Evolutionary conservation across 1,140 invertebrate species (phyloP).

Genomic region (Paralvinella palmiformis): DNA sequence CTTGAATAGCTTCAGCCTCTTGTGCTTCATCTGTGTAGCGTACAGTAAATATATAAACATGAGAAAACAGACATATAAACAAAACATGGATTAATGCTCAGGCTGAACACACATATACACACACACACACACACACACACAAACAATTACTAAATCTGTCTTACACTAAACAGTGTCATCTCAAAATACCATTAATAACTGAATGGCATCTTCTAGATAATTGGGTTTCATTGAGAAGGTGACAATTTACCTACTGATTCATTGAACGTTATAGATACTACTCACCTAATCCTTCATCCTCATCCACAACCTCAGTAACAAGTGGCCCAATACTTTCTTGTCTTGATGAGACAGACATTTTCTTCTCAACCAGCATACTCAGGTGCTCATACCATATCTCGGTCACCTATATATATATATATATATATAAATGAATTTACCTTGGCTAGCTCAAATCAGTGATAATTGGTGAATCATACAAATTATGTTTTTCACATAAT

Average conservation of each 20-base stretch:
- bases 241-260: background rate
- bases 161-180: no score
- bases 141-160: no score
- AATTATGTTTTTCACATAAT: no score
- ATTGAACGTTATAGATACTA: background rate
- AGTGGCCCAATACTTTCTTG: background rate
- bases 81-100: no score
- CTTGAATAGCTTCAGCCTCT: conserved; percentile 47
- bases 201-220: no score
- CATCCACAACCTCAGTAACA: background rate
- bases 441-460: no score
- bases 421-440: no score
- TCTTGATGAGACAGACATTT: background rate
- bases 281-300: conserved; percentile 5
- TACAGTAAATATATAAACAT: background rate
- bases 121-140: background rate
- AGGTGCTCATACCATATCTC: conserved; percentile 21
- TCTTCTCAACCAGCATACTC: background rate
- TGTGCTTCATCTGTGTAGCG: conserved; percentile 43
- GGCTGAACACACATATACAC: no score
- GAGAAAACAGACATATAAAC: background rate
- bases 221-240: no score
- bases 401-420: conserved; percentile 15
- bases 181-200: no score
- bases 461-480: no score